Conservation (phyloP, 2,797 vertebrate genomes). For the Coracias cyanogaster region DNA sequence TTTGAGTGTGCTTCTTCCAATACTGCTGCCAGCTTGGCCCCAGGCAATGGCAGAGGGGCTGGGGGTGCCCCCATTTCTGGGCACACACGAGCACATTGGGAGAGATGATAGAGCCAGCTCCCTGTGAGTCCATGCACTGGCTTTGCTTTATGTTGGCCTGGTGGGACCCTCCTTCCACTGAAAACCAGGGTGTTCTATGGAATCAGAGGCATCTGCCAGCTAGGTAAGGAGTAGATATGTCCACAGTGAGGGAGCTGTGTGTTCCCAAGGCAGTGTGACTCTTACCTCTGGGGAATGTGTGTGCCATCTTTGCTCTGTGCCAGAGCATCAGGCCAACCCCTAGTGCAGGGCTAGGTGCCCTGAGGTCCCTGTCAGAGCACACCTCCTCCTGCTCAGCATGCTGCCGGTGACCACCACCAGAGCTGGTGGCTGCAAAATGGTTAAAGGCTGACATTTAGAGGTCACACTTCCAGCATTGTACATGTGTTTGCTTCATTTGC, state of each 20-base stretch:
- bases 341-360: neutral
- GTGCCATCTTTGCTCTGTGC: neutral
- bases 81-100: rapidly evolving
- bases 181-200: neutral
- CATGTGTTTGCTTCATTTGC: constrained; percentile 63
- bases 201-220: neutral
- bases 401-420: neutral
- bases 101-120: neutral
- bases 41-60: neutral
- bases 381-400: neutral
- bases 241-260: neutral
- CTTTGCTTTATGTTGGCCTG: neutral
- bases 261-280: neutral
- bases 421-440: constrained; percentile 20
- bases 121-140: rapidly evolving
- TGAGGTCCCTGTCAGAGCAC: rapidly evolving
- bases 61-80: neutral
- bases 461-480: constrained; percentile 51
- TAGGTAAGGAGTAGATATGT: neutral
- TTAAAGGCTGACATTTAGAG: constrained; percentile 67
- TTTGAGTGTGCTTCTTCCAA: neutral
- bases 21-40: neutral
- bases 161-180: neutral
- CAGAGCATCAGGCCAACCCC: neutral
- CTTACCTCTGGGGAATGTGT: neutral